Evolutionary conservation across 2,888 invertebrate genomes (phyloP).

Genomic region (Lithophane semibrunnea): DNA sequence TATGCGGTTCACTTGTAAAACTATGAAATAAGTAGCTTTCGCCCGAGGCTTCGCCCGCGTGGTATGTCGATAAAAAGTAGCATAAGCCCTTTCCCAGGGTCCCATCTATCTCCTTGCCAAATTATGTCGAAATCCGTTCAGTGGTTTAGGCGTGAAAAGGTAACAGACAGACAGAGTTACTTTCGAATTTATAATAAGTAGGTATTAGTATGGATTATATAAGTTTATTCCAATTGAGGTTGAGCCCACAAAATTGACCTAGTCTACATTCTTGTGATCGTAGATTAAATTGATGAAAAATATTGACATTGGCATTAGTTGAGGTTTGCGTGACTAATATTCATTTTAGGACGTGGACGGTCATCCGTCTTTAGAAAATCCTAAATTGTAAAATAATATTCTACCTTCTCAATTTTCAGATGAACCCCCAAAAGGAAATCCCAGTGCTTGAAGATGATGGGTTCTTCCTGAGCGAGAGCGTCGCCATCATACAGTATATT

Average conservation of each 20-base stretch:
- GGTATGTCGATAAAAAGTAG: too few species aligned
- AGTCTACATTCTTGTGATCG: not conserved
- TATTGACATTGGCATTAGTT: not conserved
- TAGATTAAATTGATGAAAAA: constrained; percentile 13
- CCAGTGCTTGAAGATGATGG: constrained; percentile 95
- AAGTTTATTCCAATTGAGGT: constrained; percentile 8
- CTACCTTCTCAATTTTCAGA: constrained; percentile 82
- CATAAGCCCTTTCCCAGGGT: too few species aligned
- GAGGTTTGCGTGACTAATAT: not conserved
- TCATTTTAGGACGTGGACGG: not conserved
- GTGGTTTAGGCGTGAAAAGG: too few species aligned
- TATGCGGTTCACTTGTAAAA: not conserved
- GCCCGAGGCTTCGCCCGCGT: too few species aligned
- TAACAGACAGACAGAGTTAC: too few species aligned
- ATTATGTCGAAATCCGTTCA: too few species aligned
- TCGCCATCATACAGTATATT: constrained; percentile 92
- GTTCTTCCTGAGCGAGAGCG: constrained; percentile 94
- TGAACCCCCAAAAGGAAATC: constrained; percentile 95
- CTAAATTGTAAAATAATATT: not conserved
- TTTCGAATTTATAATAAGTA: too few species aligned
- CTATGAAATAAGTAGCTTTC: not conserved
- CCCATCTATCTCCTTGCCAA: too few species aligned
- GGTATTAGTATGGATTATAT: too few species aligned
- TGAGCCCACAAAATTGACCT: constrained; percentile 6
- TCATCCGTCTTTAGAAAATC: not conserved